Evolutionary conservation across 2,888 invertebrate species (phyloP), one percentile per base, ranked within the genome.

Genomic region (Drosophila lacicola): DNA sequence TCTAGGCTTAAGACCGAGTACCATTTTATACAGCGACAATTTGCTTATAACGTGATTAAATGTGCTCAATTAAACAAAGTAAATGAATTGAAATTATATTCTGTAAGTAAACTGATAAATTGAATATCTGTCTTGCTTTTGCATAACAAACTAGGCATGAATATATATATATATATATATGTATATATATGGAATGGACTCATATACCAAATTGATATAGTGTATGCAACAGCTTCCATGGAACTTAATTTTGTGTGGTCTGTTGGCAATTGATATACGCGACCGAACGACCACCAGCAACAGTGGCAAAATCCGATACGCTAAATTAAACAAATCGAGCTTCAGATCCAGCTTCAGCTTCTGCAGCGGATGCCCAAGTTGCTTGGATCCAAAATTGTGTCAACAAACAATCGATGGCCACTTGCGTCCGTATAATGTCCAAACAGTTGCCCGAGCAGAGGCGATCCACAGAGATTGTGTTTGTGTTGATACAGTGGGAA

Each of bases 181-280:
- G 2, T 6, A 1, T 25, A 25, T 6, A 25, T 25, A 8, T 25
- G 6, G 6, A 6, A 6, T 25, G 25, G 29, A 29, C 8, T 29
- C 29, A 29, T 29, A 0, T 29, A 29, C 29, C 29, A 8, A 2
- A 8, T 8, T 8, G 29, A 1, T 29, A 29, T 29, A 29, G 29
- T 8, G 29, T 29, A 29, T 8, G 14, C 47, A 21, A 14, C 13
- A 37, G 14, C 36, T 39, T 19, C 25, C 29, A 44, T 36, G 49
- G 77, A 82, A 82, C 11, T 34, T 2, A 13, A 36, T 50, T 69
- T 68, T 83, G 83, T 83, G 83, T 83, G 83, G 83, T 83, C 83
- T 75, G 79, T 61, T 84, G 87, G 82, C 80, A 58, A 29, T 69
- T 69, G 70, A 72, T 83, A 79, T 86, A 79, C 67, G 29, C 29